Percentiles rank a stretch among this genome's conserved stretches.
Conservation (phyloP, 2,797 vertebrate species). For the Momotus momota region DNA sequence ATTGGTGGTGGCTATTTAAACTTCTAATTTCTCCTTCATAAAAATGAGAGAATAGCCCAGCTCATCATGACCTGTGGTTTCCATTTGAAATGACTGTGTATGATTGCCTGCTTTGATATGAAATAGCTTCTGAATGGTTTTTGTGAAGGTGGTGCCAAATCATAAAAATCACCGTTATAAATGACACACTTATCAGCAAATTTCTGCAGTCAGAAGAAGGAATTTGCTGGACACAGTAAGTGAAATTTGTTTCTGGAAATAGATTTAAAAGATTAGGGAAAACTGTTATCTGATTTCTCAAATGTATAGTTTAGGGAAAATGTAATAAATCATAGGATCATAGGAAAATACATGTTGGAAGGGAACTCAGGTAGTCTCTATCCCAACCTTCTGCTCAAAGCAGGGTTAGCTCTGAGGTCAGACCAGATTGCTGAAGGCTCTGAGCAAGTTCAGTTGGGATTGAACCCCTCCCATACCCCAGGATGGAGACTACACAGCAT, state of each 20-base stretch:
- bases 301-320: neutral
- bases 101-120: neutral
- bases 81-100: neutral
- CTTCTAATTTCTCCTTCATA: slow-evolving; percentile 35
- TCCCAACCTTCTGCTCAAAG: neutral
- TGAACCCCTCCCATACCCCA: neutral
- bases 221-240: neutral
- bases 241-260: slow-evolving; percentile 18
- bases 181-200: slow-evolving; percentile 12
- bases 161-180: slow-evolving; percentile 26
- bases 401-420: neutral
- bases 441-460: neutral
- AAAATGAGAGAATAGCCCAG: neutral
- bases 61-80: slow-evolving; percentile 5
- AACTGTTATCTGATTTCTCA: slow-evolving; percentile 3
- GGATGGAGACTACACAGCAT: neutral
- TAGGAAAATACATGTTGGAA: neutral
- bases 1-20: neutral
- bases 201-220: slow-evolving; percentile 23
- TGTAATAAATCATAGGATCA: neutral
- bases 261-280: slow-evolving; percentile 6
- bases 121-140: neutral
- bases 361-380: neutral
- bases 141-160: neutral
- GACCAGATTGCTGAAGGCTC: neutral